Conservation (phyloP, 2,113 vertebrate genomes). For the Xiphias gladius region DNA sequence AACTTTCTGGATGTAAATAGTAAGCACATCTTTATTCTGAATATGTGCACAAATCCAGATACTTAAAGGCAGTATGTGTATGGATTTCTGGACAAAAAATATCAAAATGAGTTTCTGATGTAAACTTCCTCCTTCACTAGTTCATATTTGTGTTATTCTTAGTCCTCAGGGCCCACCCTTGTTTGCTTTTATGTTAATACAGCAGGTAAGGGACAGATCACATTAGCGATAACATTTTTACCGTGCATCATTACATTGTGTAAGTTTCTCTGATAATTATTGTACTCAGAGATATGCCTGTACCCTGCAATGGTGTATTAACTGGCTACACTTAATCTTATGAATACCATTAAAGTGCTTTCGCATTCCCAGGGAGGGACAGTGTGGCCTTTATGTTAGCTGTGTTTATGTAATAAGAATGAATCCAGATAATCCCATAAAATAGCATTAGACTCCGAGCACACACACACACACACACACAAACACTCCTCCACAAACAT, state of each 20-base stretch:
- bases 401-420: slow-evolving; percentile 67
- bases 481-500: slow-evolving; percentile 8
- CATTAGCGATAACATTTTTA: slow-evolving; percentile 1
- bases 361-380: slow-evolving; percentile 39
- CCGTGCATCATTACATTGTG: background rate
- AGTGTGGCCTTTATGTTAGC: slow-evolving; percentile 47
- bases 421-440: slow-evolving; percentile 64
- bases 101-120: background rate
- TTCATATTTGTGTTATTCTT: slow-evolving; percentile 26
- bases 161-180: slow-evolving; percentile 48
- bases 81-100: too few relatives aligned
- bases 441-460: slow-evolving; percentile 50
- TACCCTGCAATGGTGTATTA: slow-evolving; percentile 1
- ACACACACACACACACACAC: slow-evolving; percentile 1
- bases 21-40: too few relatives aligned
- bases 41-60: too few relatives aligned
- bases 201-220: slow-evolving; percentile 34
- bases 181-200: slow-evolving; percentile 53
- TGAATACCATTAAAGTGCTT: slow-evolving; percentile 20
- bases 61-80: too few relatives aligned
- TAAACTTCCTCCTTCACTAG: slow-evolving; percentile 8
- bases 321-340: slow-evolving; percentile 26
- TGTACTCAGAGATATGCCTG: background rate
- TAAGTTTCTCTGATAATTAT: slow-evolving; percentile 6
- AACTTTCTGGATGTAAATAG: too few relatives aligned